phyloP scores from a whole-genome alignment of 2,113 vertebrate genomes.

The Epinephelus cyanopodus region DNA sequence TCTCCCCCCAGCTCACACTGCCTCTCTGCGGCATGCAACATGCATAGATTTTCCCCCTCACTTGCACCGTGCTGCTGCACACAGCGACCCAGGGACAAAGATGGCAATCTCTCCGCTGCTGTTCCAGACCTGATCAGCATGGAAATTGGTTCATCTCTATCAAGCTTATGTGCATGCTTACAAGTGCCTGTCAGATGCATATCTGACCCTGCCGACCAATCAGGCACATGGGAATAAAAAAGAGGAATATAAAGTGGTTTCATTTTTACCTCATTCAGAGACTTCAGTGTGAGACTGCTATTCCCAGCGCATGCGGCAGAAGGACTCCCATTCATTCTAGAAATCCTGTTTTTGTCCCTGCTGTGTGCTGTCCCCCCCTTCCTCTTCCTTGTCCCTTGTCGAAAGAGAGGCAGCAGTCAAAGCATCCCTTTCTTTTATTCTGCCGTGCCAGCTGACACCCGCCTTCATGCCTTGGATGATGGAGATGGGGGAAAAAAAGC shows the following conservation, averaged over 20 bases:
- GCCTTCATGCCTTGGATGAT: conserved; percentile 68
- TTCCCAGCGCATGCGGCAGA: conserved; percentile 85
- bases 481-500: conserved; percentile 52
- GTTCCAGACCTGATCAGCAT: conserved; percentile 73
- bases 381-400: conserved; percentile 75
- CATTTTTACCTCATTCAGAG: conserved; percentile 87
- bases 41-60: conserved; percentile 54
- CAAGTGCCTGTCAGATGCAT: conserved; percentile 49
- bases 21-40: conserved; percentile 75
- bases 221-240: not conserved
- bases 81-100: conserved; percentile 72
- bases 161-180: conserved; percentile 48
- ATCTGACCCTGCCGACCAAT: conserved; percentile 48
- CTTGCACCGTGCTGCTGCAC: conserved; percentile 58
- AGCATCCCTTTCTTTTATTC: conserved; percentile 81
- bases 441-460: conserved; percentile 69
- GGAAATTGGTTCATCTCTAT: conserved; percentile 66
- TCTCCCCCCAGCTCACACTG: conserved; percentile 46
- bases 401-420: conserved; percentile 76
- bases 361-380: conserved; percentile 68
- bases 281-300: conserved; percentile 81
- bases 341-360: conserved; percentile 74
- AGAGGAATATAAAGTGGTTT: conserved; percentile 38
- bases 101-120: conserved; percentile 71
- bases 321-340: conserved; percentile 85